These are phyloP conservation scores for Phaenicophaeus curvirostris DNA, from an alignment of 2,797 vertebrate genomes.

Conservation along the genomic window DNA sequence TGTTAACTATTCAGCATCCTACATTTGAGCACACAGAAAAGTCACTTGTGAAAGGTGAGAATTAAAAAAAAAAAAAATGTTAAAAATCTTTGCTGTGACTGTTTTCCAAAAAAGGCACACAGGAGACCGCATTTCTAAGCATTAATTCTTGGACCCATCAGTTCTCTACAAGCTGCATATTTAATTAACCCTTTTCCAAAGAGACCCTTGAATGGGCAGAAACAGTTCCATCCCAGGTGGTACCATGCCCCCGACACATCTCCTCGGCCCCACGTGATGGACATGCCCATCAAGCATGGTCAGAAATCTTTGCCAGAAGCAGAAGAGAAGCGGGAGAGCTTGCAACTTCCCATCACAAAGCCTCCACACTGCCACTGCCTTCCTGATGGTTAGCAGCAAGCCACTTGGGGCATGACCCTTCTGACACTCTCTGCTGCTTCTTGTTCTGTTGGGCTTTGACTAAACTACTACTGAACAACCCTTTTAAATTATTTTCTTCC, in stretches of 20 bases:
- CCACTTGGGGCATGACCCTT: fast-evolving
- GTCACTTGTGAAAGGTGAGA: neutral
- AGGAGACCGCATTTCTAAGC: neutral
- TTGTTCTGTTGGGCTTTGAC: fast-evolving
- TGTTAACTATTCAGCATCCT: neutral
- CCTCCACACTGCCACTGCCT: fast-evolving
- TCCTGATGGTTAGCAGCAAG: fast-evolving
- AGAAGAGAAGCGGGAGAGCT: neutral
- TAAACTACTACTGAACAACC: neutral
- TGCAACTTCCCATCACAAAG: neutral
- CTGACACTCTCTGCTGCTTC: neutral
- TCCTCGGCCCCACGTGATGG: fast-evolving
- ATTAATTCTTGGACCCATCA: neutral
- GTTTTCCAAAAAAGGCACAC: neutral
- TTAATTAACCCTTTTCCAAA: neutral
- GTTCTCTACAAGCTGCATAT: neutral
- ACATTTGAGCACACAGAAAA: fast-evolving
- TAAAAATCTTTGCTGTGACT: neutral
- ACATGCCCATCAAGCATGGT: fast-evolving
- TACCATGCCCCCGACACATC: fast-evolving
- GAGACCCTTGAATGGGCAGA: neutral
- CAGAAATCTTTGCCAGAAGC: neutral
- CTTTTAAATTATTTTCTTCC: neutral
- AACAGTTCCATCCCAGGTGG: neutral
- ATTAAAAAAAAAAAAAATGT: neutral